Percentiles rank a stretch among this genome's conserved stretches.
phyloP scores from a whole-genome alignment of 2,797 vertebrate genomes.

The Lindbergichthys nudifrons region DNA sequence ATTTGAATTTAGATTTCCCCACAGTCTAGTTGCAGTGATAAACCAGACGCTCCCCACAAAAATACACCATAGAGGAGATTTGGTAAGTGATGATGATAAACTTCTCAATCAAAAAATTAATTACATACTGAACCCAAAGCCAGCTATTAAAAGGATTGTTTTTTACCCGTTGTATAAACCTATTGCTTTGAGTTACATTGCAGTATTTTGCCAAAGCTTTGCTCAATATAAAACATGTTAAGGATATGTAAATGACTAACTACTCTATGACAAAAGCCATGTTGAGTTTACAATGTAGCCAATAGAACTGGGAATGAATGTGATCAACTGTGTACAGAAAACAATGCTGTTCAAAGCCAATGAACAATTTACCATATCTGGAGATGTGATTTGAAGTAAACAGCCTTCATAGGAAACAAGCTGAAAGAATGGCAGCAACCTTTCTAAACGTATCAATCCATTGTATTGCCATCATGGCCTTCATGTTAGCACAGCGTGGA shows the following conservation, averaged over 20 bases:
- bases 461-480: neutral
- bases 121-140: neutral
- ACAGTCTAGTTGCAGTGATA: neutral
- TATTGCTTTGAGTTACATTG: slow-evolving; percentile 9
- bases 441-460: slow-evolving; percentile 19
- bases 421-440: slow-evolving; percentile 7
- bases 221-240: neutral
- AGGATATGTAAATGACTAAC: slow-evolving; percentile 1
- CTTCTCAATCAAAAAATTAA: neutral
- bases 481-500: neutral
- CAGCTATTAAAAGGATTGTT: neutral
- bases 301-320: slow-evolving; percentile 1
- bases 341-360: slow-evolving; percentile 8
- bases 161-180: neutral
- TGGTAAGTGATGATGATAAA: slow-evolving; percentile 1
- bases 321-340: neutral
- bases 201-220: neutral
- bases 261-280: neutral
- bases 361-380: neutral
- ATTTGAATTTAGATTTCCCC: neutral
- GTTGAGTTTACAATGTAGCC: neutral
- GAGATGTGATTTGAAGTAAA: neutral
- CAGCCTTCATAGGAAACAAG: slow-evolving; percentile 1
- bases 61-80: slow-evolving; percentile 3
- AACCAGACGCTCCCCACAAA: neutral